phyloP scores from a whole-genome alignment of 2,797 vertebrate genomes.

The Xenentodon cancila region DNA sequence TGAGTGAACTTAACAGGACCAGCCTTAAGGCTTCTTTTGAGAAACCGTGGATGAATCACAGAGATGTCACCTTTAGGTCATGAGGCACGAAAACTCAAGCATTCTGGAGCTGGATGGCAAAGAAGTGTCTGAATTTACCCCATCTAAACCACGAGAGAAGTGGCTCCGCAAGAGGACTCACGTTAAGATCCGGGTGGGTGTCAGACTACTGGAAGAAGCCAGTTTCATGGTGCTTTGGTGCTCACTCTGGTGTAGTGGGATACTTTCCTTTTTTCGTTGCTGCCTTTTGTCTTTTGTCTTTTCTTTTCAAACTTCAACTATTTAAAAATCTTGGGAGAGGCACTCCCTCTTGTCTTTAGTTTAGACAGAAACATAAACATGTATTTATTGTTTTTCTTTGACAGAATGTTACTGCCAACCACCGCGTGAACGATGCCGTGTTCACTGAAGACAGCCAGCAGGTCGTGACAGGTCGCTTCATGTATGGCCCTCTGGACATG shows the following conservation, averaged over 20 bases:
- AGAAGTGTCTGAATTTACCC: slow-evolving; percentile 96
- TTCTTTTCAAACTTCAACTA: not conserved
- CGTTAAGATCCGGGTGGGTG: slow-evolving; percentile 91
- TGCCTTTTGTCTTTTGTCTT: not conserved
- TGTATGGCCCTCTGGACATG: slow-evolving; percentile 98
- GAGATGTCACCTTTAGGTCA: slow-evolving; percentile 83
- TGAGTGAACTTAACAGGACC: slow-evolving; percentile 54
- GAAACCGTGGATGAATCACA: slow-evolving; percentile 43
- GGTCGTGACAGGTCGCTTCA: slow-evolving; percentile 91
- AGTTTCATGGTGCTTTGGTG: not conserved
- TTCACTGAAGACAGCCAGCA: slow-evolving; percentile 92
- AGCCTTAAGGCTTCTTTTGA: not conserved
- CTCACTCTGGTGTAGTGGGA: not conserved
- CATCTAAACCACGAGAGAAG: slow-evolving; percentile 96
- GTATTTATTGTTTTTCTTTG: slow-evolving; percentile 10
- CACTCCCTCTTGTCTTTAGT: not conserved
- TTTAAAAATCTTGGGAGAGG: not conserved
- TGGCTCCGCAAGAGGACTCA: slow-evolving; percentile 98
- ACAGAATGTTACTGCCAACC: slow-evolving; percentile 97
- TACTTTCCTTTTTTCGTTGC: not conserved
- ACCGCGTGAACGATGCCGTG: slow-evolving; percentile 92
- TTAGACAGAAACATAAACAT: not conserved
- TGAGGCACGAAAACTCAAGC: slow-evolving; percentile 95
- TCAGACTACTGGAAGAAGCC: slow-evolving; percentile 4
- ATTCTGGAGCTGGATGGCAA: slow-evolving; percentile 96